phyloP scores from a whole-genome alignment of 2,113 vertebrate genomes.

The Isurus oxyrinchus region DNA sequence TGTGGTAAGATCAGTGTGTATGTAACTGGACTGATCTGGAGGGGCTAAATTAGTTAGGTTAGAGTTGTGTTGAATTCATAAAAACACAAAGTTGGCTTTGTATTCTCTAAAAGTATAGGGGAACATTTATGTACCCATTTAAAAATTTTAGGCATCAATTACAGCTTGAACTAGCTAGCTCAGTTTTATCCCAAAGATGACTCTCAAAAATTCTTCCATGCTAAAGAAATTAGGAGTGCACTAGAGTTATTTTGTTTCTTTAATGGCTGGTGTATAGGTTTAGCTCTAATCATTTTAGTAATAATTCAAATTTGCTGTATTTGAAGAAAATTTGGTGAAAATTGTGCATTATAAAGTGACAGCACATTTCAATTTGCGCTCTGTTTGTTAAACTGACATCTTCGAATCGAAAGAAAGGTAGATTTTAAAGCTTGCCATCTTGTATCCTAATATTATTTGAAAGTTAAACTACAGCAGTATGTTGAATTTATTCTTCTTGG shows the following conservation, averaged over 20 bases:
- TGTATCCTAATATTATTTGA: background rate
- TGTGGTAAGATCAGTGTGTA: background rate
- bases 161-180: background rate
- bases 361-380: background rate
- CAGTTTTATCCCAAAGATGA: background rate
- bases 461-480: background rate
- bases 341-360: background rate
- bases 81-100: background rate
- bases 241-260: background rate
- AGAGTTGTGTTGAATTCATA: background rate
- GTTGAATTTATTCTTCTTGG: background rate
- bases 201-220: background rate
- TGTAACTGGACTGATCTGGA: background rate
- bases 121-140: background rate
- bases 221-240: background rate
- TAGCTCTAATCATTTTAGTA: background rate
- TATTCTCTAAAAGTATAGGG: background rate
- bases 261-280: background rate
- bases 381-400: background rate
- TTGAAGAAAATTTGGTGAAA: background rate
- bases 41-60: background rate
- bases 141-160: background rate
- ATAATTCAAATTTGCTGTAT: background rate
- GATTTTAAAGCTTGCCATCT: background rate
- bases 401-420: background rate